phyloP scores from a whole-genome alignment of 1,140 invertebrate genomes.

The Eufriesea mexicana region DNA sequence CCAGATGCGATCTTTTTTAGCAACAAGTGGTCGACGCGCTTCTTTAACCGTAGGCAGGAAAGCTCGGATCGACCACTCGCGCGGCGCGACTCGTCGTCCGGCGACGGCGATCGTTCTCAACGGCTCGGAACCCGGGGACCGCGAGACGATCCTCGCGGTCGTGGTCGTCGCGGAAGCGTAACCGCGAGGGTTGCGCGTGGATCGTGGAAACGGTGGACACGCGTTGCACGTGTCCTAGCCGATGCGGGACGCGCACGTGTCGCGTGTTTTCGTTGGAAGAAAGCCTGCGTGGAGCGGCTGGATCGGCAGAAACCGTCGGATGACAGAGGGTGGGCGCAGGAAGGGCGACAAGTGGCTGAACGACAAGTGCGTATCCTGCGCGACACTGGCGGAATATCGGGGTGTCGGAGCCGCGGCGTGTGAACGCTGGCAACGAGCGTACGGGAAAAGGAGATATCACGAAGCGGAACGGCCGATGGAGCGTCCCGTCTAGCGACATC shows the following conservation, averaged over 20 bases:
- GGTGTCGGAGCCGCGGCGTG: conserved; percentile 36
- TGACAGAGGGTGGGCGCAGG: conserved; percentile 27
- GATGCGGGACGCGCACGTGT: conserved; percentile 77
- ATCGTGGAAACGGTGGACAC: conserved; percentile 38
- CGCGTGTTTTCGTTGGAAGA: conserved; percentile 67
- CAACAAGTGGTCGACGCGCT: conserved; percentile 66
- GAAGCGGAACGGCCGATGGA: conserved; percentile 39
- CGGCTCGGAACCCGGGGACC: not conserved
- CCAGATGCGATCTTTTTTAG: conserved; percentile 61
- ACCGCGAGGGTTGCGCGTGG: conserved; percentile 39
- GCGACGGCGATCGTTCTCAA: not conserved
- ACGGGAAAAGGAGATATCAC: conserved; percentile 60
- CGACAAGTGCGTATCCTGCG: conserved; percentile 75
- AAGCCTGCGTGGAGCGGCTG: conserved; percentile 45
- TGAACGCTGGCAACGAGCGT: conserved; percentile 63
- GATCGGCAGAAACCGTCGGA: not conserved
- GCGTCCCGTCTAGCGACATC: conserved; percentile 41
- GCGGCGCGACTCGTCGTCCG: not conserved
- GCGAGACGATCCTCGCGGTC: too few relatives aligned
- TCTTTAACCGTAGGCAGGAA: conserved; percentile 13
- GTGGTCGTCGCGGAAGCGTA: conserved; percentile 42
- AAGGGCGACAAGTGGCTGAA: conserved; percentile 67
- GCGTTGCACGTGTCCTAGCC: conserved; percentile 55
- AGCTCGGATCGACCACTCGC: not conserved
- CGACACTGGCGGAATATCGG: conserved; percentile 40